Base-by-base conservation (phyloP, 2,113 vertebrate species). In the Cyanoderma ruficeps region DNA sequence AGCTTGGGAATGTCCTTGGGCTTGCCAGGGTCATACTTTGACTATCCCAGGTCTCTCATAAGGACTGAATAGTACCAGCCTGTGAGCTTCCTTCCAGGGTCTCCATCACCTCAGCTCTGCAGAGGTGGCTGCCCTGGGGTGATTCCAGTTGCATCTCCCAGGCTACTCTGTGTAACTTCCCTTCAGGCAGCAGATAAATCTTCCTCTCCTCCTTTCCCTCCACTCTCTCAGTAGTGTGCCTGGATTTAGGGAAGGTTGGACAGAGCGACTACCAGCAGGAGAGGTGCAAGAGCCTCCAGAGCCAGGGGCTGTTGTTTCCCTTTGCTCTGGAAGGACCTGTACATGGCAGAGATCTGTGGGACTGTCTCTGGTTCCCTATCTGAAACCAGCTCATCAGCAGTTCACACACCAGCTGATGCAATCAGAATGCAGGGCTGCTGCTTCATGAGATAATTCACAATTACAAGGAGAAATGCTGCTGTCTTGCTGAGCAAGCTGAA, bases 331-430 rank as follows among this genome's bases (percentile, higher is more conserved):
- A 74, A 94, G 80, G 80, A 60, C 60, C 80, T 82, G 83, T 78
- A 52, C 0, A 0, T 3, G 21, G 18, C 64, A 64, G 39, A 50
- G 79, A 71, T 86, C 55, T 55, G 28, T 19, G 68, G 63, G 52
- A 68, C 78, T 7, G 42, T 70, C 63, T 41, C 3, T 53, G 44
- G 52, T 47, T 56, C 86, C 11, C 0, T 30, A 52, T 30, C 93
- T 7, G 6, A 85, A 95, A 95, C 44, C 9, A 7, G 81, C 91
- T 95, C 87, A 64, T 89, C 96, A 96, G 92, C 96, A 57, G 88
- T 90, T 88, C 71, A 21, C 76, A 6, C 31, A 61, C 0, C 17
- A 60, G 83, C 85, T 96, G 93, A 88, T 56, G 83, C 86, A 96
- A 90, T 68, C 52, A 4, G 78, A 44, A 53, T 15, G 2, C 69